Percentiles rank a stretch among this genome's conserved stretches.
Evolutionary conservation across 2,797 vertebrate species (phyloP).

Genomic region (Centropyge bicolor): DNA sequence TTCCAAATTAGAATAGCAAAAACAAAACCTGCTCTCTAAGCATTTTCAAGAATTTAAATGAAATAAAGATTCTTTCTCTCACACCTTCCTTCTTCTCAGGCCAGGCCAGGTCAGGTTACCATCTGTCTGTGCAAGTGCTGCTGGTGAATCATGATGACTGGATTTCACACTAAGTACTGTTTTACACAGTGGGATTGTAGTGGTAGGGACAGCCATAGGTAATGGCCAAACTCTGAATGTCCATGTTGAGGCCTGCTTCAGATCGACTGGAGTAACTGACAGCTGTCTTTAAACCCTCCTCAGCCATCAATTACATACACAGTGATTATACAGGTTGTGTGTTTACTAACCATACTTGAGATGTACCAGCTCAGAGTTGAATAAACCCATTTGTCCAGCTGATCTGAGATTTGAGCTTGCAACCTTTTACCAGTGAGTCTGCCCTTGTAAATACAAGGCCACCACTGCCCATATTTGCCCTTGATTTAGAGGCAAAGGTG

Average conservation of each 20-base stretch:
- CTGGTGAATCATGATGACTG: slow-evolving; percentile 64
- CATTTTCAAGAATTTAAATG: slow-evolving; percentile 6
- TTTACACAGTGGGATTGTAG: slow-evolving; percentile 56
- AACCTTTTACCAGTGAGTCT: not conserved
- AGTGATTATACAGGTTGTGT: not conserved
- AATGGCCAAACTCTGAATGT: slow-evolving; percentile 40
- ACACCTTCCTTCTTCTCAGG: slow-evolving; percentile 15
- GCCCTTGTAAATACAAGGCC: slow-evolving; percentile 3
- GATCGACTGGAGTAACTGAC: slow-evolving; percentile 17
- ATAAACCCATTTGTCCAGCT: not conserved
- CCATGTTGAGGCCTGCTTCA: slow-evolving; percentile 30
- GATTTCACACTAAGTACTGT: slow-evolving; percentile 68
- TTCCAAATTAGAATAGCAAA: slow-evolving; percentile 24
- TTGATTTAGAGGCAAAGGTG: slow-evolving; percentile 65
- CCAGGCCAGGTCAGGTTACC: slow-evolving; percentile 33
- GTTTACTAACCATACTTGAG: not conserved
- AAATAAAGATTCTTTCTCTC: slow-evolving; percentile 11
- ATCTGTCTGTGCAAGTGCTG: slow-evolving; percentile 46
- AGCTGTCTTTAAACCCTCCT: slow-evolving; percentile 35
- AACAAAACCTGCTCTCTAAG: not conserved
- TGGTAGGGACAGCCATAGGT: slow-evolving; percentile 73
- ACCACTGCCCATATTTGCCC: slow-evolving; percentile 50
- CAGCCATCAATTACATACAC: slow-evolving; percentile 27
- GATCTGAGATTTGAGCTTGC: slow-evolving; percentile 9
- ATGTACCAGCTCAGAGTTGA: not conserved